These are phyloP conservation scores for Eupithecia inturbata DNA, from an alignment of 2,888 invertebrate species.

Conservation along the genomic window DNA sequence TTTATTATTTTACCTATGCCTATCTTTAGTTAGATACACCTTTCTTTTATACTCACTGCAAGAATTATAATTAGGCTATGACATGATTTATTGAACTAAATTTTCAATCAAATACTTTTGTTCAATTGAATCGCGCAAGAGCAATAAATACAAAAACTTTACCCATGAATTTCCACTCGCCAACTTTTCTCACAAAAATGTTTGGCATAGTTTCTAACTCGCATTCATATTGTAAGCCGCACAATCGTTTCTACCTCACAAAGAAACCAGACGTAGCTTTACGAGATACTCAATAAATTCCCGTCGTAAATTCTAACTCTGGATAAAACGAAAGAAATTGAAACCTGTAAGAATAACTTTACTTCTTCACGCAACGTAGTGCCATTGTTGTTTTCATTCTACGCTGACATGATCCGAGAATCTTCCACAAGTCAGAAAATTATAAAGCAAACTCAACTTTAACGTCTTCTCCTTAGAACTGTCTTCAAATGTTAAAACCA, in stretches of 20 bases:
- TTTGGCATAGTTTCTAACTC: slow-evolving; percentile 28
- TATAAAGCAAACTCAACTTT: neutral
- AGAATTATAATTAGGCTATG: neutral
- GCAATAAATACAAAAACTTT: slow-evolving; percentile 32
- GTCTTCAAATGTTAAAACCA: neutral
- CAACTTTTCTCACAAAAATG: slow-evolving; percentile 33
- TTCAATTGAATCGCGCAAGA: slow-evolving; percentile 12
- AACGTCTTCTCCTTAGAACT: neutral
- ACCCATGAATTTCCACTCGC: slow-evolving; percentile 23
- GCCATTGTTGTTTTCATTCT: slow-evolving; percentile 31
- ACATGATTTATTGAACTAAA: neutral
- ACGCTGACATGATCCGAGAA: neutral
- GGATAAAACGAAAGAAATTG: slow-evolving; percentile 38
- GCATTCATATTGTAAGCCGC: slow-evolving; percentile 32
- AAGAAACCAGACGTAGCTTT: slow-evolving; percentile 35
- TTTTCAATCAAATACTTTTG: neutral
- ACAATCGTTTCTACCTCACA: slow-evolving; percentile 35
- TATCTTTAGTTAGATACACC: neutral
- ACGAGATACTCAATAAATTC: slow-evolving; percentile 38
- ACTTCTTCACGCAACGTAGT: slow-evolving; percentile 54
- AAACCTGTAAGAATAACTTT: slow-evolving; percentile 33
- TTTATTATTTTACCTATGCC: neutral
- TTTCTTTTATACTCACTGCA: neutral
- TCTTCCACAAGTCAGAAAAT: neutral
- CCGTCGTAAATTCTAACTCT: slow-evolving; percentile 31